Percentiles rank a stretch among this genome's conserved stretches.
Conservation (phyloP, 2,797 vertebrate genomes). For the Pangasius djambal region DNA sequence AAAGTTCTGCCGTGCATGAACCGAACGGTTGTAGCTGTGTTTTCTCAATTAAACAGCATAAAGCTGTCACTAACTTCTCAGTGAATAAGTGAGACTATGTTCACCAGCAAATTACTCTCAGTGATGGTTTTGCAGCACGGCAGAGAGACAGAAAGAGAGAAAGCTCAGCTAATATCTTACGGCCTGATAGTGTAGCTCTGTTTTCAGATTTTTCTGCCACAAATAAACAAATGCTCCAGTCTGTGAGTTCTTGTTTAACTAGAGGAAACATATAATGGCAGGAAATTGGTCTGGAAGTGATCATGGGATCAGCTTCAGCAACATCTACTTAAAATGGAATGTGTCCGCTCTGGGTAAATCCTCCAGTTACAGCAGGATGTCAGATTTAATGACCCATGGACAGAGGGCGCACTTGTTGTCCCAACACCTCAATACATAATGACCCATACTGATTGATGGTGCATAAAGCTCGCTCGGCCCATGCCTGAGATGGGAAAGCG, state of each 20-base stretch:
- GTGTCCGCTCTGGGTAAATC: conserved; percentile 38
- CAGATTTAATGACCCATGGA: conserved; percentile 48
- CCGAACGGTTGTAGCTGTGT: conserved; percentile 53
- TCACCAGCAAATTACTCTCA: conserved; percentile 30
- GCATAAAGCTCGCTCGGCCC: conserved; percentile 12
- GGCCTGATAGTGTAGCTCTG: conserved; percentile 49
- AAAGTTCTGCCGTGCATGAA: conserved; percentile 51
- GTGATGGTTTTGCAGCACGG: conserved; percentile 33
- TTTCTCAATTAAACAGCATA: conserved; percentile 65
- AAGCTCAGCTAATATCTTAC: conserved; percentile 48
- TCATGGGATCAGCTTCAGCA: conserved; percentile 35
- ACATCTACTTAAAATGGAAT: conserved; percentile 53
- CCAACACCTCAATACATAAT: conserved; percentile 44
- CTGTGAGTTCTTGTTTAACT: conserved; percentile 32
- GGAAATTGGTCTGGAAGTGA: conserved; percentile 56
- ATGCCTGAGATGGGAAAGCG: not conserved
- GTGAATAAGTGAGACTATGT: conserved; percentile 30
- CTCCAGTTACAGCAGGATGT: conserved; percentile 36
- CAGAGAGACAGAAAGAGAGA: conserved; percentile 36
- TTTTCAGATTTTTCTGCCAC: conserved; percentile 40
- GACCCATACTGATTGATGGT: conserved; percentile 36
- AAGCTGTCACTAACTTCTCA: conserved; percentile 59
- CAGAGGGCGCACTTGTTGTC: conserved; percentile 48
- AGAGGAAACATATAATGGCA: conserved; percentile 49
- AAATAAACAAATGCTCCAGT: conserved; percentile 38